phyloP scores from a whole-genome alignment of 53 echinoderm and acorn worm species.

The Pentamera pediparva region DNA sequence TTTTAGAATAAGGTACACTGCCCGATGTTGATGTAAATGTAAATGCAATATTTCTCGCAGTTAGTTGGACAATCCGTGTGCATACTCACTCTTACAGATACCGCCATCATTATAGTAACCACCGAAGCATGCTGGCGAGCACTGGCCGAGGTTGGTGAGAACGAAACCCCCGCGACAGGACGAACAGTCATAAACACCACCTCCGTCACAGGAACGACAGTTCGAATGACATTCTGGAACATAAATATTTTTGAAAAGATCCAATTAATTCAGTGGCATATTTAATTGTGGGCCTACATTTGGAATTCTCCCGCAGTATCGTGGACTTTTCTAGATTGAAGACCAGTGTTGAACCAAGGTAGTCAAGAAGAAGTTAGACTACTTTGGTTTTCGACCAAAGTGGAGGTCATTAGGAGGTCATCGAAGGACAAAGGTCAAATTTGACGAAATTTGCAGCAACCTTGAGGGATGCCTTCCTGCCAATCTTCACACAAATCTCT shows the following conservation, averaged over 20 bases:
- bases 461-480: too few species aligned
- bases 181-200: conserved; percentile 65
- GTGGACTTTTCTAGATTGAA: background rate
- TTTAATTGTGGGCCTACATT: background rate
- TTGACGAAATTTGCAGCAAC: too few species aligned
- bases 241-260: background rate
- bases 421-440: too few species aligned
- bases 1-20: too few species aligned
- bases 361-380: too few species aligned
- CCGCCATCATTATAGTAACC: conserved; percentile 87
- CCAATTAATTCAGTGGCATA: too few species aligned
- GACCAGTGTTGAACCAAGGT: background rate
- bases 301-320: background rate
- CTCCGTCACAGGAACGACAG: conserved; percentile 67
- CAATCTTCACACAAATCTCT: too few species aligned
- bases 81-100: conserved; percentile 81
- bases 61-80: too few species aligned
- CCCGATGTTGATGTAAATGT: too few species aligned
- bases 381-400: too few species aligned
- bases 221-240: conserved; percentile 65
- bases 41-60: too few species aligned
- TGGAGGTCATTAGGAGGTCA: too few species aligned
- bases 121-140: conserved; percentile 57
- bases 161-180: conserved; percentile 71
- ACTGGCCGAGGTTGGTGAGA: conserved; percentile 78